phyloP scores from a whole-genome alignment of 2,113 vertebrate species.

The Hipposideros armiger region DNA sequence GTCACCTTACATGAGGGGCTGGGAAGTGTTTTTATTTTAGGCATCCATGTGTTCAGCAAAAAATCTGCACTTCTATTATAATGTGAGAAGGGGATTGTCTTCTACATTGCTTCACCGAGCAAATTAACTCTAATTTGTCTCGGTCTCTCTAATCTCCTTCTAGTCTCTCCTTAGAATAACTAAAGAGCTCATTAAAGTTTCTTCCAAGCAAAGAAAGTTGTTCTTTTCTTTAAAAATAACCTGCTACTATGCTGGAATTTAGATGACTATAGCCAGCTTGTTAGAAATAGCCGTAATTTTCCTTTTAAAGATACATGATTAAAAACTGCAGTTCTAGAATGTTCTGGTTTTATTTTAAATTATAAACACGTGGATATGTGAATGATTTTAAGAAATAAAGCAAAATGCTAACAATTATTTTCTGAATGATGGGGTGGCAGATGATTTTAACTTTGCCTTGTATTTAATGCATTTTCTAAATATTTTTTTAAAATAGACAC shows the following conservation, averaged over 20 bases:
- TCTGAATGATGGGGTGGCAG: background rate
- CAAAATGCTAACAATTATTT: conserved; percentile 26
- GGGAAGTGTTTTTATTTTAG: background rate
- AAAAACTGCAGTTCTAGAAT: background rate
- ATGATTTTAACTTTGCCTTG: conserved; percentile 8
- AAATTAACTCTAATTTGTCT: conserved; percentile 59
- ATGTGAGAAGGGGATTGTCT: background rate
- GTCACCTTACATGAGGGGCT: background rate
- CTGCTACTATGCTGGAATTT: conserved; percentile 9
- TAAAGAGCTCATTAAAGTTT: conserved; percentile 40
- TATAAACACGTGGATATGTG: background rate
- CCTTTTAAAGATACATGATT: background rate
- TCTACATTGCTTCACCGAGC: background rate
- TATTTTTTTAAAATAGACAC: background rate
- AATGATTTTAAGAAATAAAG: conserved; percentile 7
- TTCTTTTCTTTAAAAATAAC: conserved; percentile 42
- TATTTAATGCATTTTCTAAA: conserved; percentile 7
- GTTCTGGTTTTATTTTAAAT: background rate
- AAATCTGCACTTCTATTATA: conserved; percentile 29
- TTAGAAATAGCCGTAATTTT: conserved; percentile 53
- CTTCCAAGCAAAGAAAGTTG: background rate
- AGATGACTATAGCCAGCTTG: background rate
- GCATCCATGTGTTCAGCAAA: background rate
- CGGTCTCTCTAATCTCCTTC: background rate
- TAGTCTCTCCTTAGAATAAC: conserved; percentile 41